Evolutionary conservation across 1,140 invertebrate genomes (phyloP).

Genomic region (Camponotus vicinus): DNA sequence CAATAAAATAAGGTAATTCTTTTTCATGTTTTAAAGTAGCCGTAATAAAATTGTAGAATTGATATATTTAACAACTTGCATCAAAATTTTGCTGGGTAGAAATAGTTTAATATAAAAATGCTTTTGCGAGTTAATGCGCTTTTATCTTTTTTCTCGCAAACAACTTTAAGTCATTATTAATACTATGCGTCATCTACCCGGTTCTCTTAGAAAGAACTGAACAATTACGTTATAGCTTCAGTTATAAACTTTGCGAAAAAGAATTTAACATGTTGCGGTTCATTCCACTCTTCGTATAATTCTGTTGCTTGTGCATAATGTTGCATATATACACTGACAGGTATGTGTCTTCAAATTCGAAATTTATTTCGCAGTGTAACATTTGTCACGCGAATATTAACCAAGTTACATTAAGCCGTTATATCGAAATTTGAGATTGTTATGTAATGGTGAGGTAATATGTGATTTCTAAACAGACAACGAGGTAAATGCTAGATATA

Average conservation of each 20-base stretch:
- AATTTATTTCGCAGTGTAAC: constrained; percentile 11
- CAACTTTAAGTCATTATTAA: neutral
- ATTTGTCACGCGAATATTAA: neutral
- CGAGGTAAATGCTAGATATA: constrained; percentile 61
- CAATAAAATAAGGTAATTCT: neutral
- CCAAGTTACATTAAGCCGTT: neutral
- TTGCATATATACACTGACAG: neutral
- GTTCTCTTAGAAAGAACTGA: neutral
- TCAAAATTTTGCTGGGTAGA: neutral
- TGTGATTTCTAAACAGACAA: constrained; percentile 62
- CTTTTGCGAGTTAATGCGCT: neutral
- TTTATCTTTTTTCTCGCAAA: neutral
- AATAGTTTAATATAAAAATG: neutral
- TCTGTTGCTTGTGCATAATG: neutral
- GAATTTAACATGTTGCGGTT: constrained; percentile 24
- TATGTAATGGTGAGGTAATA: constrained; percentile 45
- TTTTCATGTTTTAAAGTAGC: neutral
- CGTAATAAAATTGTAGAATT: neutral
- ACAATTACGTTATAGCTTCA: constrained; percentile 34
- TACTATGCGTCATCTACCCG: neutral
- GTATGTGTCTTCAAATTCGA: neutral
- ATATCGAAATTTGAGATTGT: constrained; percentile 15
- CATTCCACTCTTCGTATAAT: constrained; percentile 29
- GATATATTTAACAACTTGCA: neutral
- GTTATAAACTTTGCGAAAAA: constrained; percentile 46